Conservation (phyloP, 2,113 vertebrate genomes). For the Mugil cephalus region DNA sequence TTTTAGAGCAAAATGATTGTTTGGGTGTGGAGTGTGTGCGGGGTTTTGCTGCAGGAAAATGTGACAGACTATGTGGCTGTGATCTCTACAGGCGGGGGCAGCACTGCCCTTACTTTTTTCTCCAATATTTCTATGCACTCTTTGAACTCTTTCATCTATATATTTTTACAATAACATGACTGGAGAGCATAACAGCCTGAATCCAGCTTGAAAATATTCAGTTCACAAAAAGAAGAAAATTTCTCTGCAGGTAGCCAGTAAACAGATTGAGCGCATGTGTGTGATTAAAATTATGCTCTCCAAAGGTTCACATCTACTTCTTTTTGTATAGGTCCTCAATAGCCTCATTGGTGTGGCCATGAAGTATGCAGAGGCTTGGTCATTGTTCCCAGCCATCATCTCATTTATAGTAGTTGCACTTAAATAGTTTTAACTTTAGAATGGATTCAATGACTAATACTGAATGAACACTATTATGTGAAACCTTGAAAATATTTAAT, state of each 20-base stretch:
- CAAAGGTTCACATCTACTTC: too few relatives aligned
- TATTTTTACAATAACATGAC: neutral
- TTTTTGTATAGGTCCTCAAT: too few relatives aligned
- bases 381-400: too few relatives aligned
- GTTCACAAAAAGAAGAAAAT: neutral
- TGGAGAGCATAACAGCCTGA: neutral
- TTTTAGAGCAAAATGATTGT: neutral
- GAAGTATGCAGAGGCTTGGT: too few relatives aligned
- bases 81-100: slow-evolving; percentile 3
- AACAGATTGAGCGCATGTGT: neutral
- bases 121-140: neutral
- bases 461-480: neutral
- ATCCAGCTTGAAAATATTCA: neutral
- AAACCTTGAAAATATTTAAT: slow-evolving; percentile 3
- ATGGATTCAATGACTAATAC: neutral
- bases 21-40: neutral
- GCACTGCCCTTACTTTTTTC: slow-evolving; percentile 17
- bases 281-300: too few relatives aligned
- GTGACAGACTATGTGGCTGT: slow-evolving; percentile 42
- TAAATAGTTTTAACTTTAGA: too few relatives aligned
- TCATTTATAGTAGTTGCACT: too few relatives aligned
- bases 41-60: slow-evolving; percentile 8
- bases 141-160: neutral
- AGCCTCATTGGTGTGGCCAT: too few relatives aligned
- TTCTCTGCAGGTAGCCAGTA: neutral